phyloP scores from a whole-genome alignment of 2,888 invertebrate genomes.

The Diarsia mendica region DNA sequence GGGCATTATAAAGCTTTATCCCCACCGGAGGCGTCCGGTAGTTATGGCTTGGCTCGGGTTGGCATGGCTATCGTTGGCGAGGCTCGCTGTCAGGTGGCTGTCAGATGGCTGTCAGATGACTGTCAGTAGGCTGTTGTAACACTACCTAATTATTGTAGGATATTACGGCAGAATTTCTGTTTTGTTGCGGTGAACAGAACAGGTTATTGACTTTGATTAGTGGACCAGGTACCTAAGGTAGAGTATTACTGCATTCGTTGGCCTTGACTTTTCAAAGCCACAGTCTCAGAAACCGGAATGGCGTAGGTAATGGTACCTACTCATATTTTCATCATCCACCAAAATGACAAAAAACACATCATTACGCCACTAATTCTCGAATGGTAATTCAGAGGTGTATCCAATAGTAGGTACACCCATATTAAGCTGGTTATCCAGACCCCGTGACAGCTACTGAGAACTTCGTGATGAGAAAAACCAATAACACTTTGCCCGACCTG shows the following conservation, averaged over 20 bases:
- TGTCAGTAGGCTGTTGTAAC: too few relatives aligned
- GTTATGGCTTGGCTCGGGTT: too few relatives aligned
- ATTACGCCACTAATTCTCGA: not conserved
- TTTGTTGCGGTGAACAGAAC: not conserved
- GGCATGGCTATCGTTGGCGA: too few relatives aligned
- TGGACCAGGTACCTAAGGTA: not conserved
- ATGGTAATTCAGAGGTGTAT: not conserved
- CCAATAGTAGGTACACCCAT: not conserved
- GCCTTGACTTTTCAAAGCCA: slow-evolving; percentile 28
- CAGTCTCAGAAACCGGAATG: slow-evolving; percentile 16
- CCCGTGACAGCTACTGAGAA: not conserved
- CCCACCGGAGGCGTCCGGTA: too few relatives aligned
- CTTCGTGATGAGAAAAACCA: not conserved
- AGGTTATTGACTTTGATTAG: not conserved
- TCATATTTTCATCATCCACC: not conserved
- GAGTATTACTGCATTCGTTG: not conserved
- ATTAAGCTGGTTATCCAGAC: not conserved
- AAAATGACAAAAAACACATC: not conserved
- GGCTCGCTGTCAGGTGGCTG: too few relatives aligned
- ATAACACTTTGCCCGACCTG: not conserved
- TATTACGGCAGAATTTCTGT: too few relatives aligned
- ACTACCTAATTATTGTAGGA: too few relatives aligned
- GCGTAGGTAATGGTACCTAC: not conserved
- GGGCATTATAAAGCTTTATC: too few relatives aligned
- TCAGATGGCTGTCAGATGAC: too few relatives aligned